These are phyloP conservation scores for Ashinkailepas kermadecensis DNA, from an alignment of 2,888 invertebrate species.

Conservation along the genomic window DNA sequence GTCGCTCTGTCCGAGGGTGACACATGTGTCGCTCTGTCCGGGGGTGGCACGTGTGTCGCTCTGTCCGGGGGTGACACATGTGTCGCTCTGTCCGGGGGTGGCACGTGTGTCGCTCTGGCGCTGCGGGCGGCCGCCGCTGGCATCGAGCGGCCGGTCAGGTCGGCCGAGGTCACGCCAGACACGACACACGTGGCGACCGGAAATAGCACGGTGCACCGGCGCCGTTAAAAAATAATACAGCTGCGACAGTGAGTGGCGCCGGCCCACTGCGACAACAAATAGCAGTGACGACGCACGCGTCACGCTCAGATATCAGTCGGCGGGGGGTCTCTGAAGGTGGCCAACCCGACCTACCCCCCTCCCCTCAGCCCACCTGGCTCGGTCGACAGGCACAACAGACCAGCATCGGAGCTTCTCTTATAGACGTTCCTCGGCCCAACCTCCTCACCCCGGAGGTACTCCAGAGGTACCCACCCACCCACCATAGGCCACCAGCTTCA, in stretches of 20 bases:
- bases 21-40: not conserved
- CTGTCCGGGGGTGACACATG: too few relatives aligned
- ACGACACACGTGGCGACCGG: not conserved
- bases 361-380: not conserved
- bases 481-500: too few relatives aligned
- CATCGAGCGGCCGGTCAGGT: not conserved
- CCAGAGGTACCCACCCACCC: too few relatives aligned
- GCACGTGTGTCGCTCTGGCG: not conserved
- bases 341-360: too few relatives aligned
- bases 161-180: not conserved
- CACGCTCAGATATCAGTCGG: slow-evolving; percentile 1
- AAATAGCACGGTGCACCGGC: not conserved
- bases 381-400: not conserved
- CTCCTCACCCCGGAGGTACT: too few relatives aligned
- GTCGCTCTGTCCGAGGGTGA: too few relatives aligned
- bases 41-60: too few relatives aligned
- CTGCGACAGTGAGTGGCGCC: not conserved
- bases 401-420: not conserved
- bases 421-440: too few relatives aligned
- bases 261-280: not conserved
- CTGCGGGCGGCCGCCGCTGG: not conserved
- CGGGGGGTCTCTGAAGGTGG: not conserved
- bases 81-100: not conserved
- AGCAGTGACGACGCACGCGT: not conserved
- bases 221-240: not conserved